Conservation (phyloP, 2,113 vertebrate genomes). For the Callaeas wilsoni region DNA sequence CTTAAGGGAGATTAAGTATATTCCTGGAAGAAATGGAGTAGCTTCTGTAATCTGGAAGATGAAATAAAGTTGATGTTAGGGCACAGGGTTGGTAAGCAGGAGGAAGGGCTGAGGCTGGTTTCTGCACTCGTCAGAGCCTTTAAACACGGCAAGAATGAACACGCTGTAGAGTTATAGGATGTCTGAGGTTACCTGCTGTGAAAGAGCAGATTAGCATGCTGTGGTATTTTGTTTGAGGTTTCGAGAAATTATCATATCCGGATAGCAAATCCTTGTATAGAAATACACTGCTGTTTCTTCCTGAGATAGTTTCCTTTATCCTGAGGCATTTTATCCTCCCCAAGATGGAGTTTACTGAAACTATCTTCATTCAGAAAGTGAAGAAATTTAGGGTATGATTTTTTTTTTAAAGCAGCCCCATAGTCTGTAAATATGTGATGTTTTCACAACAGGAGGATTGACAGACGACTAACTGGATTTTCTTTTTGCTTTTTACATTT, state of each 20-base stretch:
- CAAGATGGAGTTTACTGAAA: neutral
- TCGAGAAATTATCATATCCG: neutral
- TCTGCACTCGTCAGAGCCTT: neutral
- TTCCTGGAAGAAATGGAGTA: neutral
- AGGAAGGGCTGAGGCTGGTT: neutral
- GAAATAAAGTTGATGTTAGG: neutral
- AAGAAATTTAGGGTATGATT: neutral
- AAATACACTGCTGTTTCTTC: neutral
- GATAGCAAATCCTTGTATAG: neutral
- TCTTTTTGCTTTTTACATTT: neutral
- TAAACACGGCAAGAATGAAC: constrained; percentile 3
- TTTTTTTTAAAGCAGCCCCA: neutral
- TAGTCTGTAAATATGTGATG: neutral
- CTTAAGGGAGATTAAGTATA: neutral
- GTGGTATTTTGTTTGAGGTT: constrained; percentile 45
- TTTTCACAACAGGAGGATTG: neutral
- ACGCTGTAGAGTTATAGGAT: neutral
- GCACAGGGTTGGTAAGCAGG: neutral
- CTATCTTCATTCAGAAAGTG: neutral
- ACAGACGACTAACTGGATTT: constrained; percentile 32
- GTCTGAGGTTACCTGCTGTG: constrained; percentile 31
- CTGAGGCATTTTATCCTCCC: neutral
- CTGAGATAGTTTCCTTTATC: neutral
- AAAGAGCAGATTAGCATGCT: constrained; percentile 30
- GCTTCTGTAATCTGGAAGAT: neutral